Conservation (phyloP, 2,113 vertebrate genomes). For the Cyrtonyx montezumae region DNA sequence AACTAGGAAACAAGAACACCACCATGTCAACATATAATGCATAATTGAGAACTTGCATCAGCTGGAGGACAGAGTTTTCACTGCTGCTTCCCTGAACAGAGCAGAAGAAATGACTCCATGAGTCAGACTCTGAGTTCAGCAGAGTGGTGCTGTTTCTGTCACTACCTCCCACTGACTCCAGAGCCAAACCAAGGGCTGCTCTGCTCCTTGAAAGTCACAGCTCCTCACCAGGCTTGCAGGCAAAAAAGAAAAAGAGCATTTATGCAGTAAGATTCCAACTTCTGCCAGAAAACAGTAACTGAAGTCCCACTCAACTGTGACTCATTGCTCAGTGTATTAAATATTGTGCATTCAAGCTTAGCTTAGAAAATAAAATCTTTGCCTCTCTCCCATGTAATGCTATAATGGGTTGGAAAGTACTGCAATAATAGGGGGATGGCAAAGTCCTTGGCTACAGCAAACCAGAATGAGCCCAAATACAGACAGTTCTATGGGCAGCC, state of each 20-base stretch:
- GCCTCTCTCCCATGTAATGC: not conserved
- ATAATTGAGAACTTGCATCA: not conserved
- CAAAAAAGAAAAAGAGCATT: not conserved
- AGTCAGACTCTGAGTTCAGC: not conserved
- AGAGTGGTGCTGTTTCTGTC: not conserved
- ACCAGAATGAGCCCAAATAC: too few species aligned
- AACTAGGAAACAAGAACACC: not conserved
- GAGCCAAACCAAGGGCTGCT: not conserved
- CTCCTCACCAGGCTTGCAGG: not conserved
- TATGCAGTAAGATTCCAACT: not conserved
- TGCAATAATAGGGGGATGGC: too few species aligned
- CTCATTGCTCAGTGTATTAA: conserved; percentile 34
- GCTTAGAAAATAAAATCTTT: not conserved
- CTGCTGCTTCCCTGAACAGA: not conserved
- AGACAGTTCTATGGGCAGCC: too few species aligned
- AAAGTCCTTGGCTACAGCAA: too few species aligned
- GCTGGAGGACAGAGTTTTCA: not conserved
- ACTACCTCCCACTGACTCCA: not conserved
- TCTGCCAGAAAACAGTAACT: not conserved
- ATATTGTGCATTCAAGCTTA: conserved; percentile 44
- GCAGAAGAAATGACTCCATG: fast-evolving
- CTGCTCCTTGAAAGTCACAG: not conserved
- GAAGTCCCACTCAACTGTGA: conserved; percentile 54
- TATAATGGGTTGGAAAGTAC: too few species aligned
- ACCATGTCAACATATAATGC: fast-evolving